A percentile compares a stretch with the other conserved stretches of the same genome.
These are phyloP conservation scores for Rugalucina vietnamica DNA, from an alignment of 2,888 invertebrate species.

Conservation along the genomic window DNA sequence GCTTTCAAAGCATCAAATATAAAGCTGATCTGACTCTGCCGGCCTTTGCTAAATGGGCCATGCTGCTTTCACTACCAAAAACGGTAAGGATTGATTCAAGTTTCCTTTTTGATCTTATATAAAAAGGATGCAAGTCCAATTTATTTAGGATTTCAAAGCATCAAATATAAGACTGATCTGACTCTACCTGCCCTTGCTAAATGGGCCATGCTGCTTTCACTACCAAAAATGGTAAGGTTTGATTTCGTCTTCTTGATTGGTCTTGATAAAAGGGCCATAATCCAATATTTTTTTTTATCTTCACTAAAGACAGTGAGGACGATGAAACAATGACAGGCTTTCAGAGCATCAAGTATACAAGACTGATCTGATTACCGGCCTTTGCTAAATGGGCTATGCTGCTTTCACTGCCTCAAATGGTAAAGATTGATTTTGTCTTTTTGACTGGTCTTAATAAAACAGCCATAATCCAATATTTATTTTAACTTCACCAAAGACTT, in stretches of 20 bases:
- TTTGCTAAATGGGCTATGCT: slow-evolving; percentile 69
- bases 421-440: no score
- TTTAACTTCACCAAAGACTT: slow-evolving; percentile 67
- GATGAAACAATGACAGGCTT: slow-evolving; percentile 52
- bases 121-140: no score
- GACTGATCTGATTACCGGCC: slow-evolving; percentile 64
- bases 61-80: slow-evolving; percentile 57
- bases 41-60: slow-evolving; percentile 69
- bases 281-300: slow-evolving; percentile 70
- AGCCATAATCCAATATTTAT: slow-evolving; percentile 69
- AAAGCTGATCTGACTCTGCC: slow-evolving; percentile 65
- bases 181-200: slow-evolving; percentile 68
- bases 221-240: slow-evolving; percentile 66
- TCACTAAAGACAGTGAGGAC: slow-evolving; percentile 61
- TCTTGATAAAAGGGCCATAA: no score
- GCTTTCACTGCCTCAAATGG: slow-evolving; percentile 63
- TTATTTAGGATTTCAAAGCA: slow-evolving; percentile 60
- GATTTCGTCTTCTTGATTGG: no score
- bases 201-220: slow-evolving; percentile 61
- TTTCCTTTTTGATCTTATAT: no score
- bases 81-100: no score
- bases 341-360: slow-evolving; percentile 62
- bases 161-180: slow-evolving; percentile 64
- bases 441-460: no score
- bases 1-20: slow-evolving; percentile 66